Base-by-base conservation (phyloP, 2,888 invertebrate species). In the Tigriopus californicus region DNA sequence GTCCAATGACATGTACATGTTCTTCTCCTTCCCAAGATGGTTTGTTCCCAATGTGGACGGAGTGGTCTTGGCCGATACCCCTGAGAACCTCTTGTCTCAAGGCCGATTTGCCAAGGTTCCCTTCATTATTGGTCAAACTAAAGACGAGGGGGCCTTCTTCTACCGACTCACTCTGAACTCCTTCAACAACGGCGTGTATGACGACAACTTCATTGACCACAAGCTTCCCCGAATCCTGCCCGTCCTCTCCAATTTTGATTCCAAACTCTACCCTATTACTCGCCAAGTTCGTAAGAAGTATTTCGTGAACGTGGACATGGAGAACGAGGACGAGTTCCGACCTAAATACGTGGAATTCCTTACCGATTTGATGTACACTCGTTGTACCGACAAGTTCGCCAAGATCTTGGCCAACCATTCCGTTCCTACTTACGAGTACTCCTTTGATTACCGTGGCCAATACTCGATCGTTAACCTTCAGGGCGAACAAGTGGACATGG, bases 11-110 rank as follows among this genome's bases (percentile, higher is more conserved):
- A 51, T 57, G 57, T 40, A 46, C 15, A 64, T 62, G 33, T 67
- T 67, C 60, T 67, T 65, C 62, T 63, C 64, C 55, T 67, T 67
- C 61, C 67, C 67, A 10, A 65, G 67, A n/a, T 66, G 66, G 66
- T 67, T 67, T 59, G 66, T 65, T 22, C 66, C 66, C 11, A 63
- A 62, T 12, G 61, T 66, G 33, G 67, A 67, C 61, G 62, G 65
- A 33, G 60, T 62, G 18, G 61, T 66, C 15, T 61, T 67, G 40
- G 62, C 58, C 15, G 63, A 64, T 46, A 44, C 47, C 40, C 65
- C 66, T 2, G 64, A 63, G 47, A 63, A 66, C 49, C 54, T 66
- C 13, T 58, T 67, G 13, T 42, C 49, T 18, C 54, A 63, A 22
- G 65, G 64, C 20, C 61, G 63, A 24, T 65, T 65, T 42, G 59